Conservation (phyloP, 2,797 vertebrate species). For the Rhodeus uyekii region DNA sequence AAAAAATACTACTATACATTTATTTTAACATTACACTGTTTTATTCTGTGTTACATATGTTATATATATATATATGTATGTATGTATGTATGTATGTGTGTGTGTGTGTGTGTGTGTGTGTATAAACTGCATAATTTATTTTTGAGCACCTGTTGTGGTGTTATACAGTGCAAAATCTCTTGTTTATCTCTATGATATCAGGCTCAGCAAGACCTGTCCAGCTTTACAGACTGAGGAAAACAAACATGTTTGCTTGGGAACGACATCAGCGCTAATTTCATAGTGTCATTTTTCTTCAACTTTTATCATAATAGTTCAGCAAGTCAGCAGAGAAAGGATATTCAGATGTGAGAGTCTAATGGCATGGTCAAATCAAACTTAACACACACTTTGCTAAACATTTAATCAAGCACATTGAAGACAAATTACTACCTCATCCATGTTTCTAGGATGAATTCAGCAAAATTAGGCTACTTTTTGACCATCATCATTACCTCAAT, state of each 20-base stretch:
- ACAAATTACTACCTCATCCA: neutral
- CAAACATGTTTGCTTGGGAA: neutral
- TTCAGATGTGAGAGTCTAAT: conserved; percentile 53
- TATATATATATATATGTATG: neutral
- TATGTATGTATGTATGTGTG: neutral
- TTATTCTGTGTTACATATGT: neutral
- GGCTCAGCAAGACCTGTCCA: neutral
- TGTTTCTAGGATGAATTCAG: neutral
- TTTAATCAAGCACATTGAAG: neutral
- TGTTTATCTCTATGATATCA: neutral
- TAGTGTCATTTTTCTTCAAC: neutral
- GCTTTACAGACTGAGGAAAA: neutral
- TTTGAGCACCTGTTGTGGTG: neutral
- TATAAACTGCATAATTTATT: neutral
- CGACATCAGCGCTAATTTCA: conserved; percentile 60
- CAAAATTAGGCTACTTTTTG: neutral
- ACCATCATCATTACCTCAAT: neutral
- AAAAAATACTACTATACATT: too few relatives aligned
- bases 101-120: neutral
- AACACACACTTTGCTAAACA: conserved; percentile 9
- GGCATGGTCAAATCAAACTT: neutral
- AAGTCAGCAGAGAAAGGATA: conserved; percentile 49
- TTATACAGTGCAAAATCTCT: neutral
- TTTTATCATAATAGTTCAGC: conserved; percentile 72
- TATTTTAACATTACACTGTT: too few relatives aligned